Conservation (phyloP, 2,113 vertebrate genomes). For the Cairina moschata region DNA sequence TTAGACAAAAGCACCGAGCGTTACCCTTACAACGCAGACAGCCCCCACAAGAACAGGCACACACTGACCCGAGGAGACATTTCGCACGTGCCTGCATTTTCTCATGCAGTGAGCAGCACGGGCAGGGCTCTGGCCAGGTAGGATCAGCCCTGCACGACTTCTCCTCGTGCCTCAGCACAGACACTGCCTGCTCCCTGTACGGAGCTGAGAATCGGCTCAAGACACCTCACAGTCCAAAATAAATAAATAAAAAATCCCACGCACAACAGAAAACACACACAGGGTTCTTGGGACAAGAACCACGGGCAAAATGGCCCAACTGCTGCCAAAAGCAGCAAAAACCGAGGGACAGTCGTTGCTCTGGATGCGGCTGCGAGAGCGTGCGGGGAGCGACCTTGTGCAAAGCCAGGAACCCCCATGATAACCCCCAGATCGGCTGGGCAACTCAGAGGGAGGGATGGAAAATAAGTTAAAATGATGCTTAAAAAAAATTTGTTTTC, state of each 20-base stretch:
- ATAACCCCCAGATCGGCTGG: neutral
- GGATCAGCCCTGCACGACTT: neutral
- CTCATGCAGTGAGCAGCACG: neutral
- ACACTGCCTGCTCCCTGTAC: neutral
- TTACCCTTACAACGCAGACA: neutral
- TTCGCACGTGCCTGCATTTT: neutral
- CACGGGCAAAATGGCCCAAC: fast-evolving
- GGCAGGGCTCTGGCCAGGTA: too few species aligned
- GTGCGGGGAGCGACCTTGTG: neutral
- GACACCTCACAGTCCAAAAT: too few species aligned
- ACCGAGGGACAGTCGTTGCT: neutral
- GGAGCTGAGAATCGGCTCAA: neutral
- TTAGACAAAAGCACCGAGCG: neutral
- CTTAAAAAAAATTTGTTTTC: neutral
- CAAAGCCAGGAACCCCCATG: neutral
- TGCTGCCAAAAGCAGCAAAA: neutral
- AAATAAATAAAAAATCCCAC: too few species aligned
- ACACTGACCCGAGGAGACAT: neutral
- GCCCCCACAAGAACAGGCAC: neutral
- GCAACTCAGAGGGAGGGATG: neutral
- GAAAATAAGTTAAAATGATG: neutral
- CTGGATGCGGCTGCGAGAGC: too few species aligned
- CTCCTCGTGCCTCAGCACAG: neutral
- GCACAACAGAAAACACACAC: too few species aligned
- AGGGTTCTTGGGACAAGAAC: neutral